A percentile compares a stretch with the other conserved stretches of the same genome.
phyloP scores from a whole-genome alignment of 2,797 vertebrate genomes.

The Helostoma temminkii region DNA sequence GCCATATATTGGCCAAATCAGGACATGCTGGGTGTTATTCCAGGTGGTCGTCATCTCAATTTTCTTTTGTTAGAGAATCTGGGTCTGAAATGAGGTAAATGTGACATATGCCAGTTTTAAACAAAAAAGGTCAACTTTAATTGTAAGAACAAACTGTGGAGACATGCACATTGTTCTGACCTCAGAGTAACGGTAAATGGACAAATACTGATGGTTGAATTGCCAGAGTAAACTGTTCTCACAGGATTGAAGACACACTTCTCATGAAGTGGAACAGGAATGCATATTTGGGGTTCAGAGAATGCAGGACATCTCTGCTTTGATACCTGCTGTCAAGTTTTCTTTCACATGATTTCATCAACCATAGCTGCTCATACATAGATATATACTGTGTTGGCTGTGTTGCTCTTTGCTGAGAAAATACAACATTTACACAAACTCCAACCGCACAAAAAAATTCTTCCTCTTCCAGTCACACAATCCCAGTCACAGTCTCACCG shows the following conservation, averaged over 20 bases:
- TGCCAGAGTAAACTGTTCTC: conserved; percentile 66
- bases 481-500: conserved; percentile 39
- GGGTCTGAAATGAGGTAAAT: conserved; percentile 34
- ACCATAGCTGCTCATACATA: conserved; percentile 11
- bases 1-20: conserved; percentile 66
- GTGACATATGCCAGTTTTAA: conserved; percentile 62
- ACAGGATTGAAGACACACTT: no score
- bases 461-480: conserved; percentile 41
- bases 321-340: conserved; percentile 58
- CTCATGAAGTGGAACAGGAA: conserved; percentile 47
- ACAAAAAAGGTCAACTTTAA: conserved; percentile 67
- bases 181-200: conserved; percentile 51
- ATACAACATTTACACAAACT: conserved; percentile 42
- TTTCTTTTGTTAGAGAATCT: conserved; percentile 54
- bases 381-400: conserved; percentile 16
- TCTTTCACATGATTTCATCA: conserved; percentile 38
- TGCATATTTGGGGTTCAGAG: conserved; percentile 31
- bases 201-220: conserved; percentile 41
- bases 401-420: no score
- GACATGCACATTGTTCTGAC: conserved; percentile 65
- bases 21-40: conserved; percentile 71
- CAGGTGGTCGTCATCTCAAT: conserved; percentile 75
- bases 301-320: conserved; percentile 64
- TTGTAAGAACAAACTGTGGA: conserved; percentile 59
- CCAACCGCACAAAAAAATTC: conserved; percentile 43